phyloP scores from a whole-genome alignment of 2,797 vertebrate genomes.

The Podarcis lilfordi region DNA sequence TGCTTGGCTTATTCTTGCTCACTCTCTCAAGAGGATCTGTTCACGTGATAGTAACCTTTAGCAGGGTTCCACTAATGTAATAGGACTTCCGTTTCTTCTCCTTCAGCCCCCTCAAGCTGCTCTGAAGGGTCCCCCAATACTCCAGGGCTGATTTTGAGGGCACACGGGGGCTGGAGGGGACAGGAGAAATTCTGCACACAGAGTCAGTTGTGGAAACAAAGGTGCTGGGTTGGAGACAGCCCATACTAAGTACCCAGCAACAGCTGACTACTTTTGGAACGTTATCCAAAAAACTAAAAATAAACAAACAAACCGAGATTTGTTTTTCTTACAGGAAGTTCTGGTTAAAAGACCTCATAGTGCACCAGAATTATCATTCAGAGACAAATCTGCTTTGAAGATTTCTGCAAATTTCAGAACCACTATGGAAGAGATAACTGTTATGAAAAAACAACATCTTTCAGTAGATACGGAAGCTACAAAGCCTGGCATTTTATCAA shows the following conservation, averaged over 20 bases:
- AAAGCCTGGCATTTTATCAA: background rate
- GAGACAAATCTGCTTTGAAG: conserved; percentile 29
- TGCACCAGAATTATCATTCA: conserved; percentile 55
- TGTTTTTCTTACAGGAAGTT: conserved; percentile 48
- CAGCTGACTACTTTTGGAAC: conserved; percentile 1
- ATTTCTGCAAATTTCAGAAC: conserved; percentile 70
- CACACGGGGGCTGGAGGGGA: too few relatives aligned
- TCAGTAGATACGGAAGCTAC: conserved; percentile 1
- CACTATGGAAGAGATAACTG: conserved; percentile 65
- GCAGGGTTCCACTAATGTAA: too few relatives aligned
- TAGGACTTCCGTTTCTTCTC: too few relatives aligned
- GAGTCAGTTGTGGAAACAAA: too few relatives aligned
- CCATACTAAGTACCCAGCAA: background rate
- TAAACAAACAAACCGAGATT: conserved; percentile 40
- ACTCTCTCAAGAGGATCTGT: too few relatives aligned
- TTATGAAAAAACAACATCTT: conserved; percentile 59
- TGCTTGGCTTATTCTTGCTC: too few relatives aligned
- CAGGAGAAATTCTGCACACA: too few relatives aligned
- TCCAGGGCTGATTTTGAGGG: too few relatives aligned
- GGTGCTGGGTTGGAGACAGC: too few relatives aligned
- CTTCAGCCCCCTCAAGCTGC: too few relatives aligned
- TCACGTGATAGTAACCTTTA: too few relatives aligned
- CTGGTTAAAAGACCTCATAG: conserved; percentile 68
- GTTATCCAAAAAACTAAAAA: conserved; percentile 38
- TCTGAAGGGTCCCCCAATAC: too few relatives aligned